phyloP scores from a whole-genome alignment of 2,888 invertebrate genomes.

The Drepanosiphum platanoidis region DNA sequence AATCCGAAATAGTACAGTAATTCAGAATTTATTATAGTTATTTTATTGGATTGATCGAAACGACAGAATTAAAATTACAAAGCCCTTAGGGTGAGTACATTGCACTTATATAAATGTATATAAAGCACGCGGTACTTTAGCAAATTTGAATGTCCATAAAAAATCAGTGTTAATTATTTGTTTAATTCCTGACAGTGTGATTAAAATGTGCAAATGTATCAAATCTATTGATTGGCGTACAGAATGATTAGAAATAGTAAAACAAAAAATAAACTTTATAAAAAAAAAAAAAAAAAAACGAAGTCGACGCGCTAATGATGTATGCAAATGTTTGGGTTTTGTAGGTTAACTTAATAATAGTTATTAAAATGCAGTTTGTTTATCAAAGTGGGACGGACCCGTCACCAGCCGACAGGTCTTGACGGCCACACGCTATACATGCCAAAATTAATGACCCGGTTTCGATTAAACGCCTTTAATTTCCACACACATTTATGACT shows the following conservation, averaged over 20 bases:
- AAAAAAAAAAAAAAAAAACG: background rate
- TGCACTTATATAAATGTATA: background rate
- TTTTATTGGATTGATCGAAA: background rate
- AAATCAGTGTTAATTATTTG: conserved; percentile 2
- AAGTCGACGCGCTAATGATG: conserved; percentile 49
- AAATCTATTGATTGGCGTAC: conserved; percentile 11
- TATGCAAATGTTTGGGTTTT: conserved; percentile 54
- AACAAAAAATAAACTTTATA: background rate
- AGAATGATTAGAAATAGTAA: background rate
- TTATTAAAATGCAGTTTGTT: conserved; percentile 62
- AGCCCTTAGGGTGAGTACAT: background rate
- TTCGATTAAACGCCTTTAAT: conserved; percentile 53
- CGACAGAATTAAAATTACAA: background rate
- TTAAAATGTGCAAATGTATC: background rate
- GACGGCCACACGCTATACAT: conserved; percentile 57
- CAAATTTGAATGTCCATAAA: background rate
- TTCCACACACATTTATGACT: background rate
- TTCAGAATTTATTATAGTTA: too few relatives aligned
- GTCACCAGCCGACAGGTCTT: conserved; percentile 51
- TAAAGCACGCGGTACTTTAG: background rate
- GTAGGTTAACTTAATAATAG: conserved; percentile 57
- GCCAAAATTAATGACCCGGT: conserved; percentile 59
- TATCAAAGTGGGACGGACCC: conserved; percentile 50
- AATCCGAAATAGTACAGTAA: too few relatives aligned
- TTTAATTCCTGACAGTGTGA: background rate